These are phyloP conservation scores for Cyclophora punctaria DNA, from an alignment of 2,888 invertebrate species.

Conservation along the genomic window DNA sequence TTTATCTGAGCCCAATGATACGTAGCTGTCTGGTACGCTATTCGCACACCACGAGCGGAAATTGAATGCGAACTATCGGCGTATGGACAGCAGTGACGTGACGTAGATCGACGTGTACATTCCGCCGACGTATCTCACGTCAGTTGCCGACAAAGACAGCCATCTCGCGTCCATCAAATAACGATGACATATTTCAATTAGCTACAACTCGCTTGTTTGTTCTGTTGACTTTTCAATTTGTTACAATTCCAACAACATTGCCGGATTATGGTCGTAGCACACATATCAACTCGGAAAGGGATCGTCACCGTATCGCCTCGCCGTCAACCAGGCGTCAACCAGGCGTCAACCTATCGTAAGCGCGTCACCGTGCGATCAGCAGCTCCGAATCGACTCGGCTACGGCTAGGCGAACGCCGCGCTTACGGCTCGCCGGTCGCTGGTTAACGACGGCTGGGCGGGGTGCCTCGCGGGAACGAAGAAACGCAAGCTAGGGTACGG, in stretches of 20 bases:
- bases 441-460: no score
- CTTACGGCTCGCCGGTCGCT: no score
- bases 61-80: slow-evolving; percentile 55
- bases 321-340: no score
- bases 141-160: slow-evolving; percentile 45
- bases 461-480: no score
- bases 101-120: slow-evolving; percentile 35
- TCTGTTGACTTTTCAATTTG: slow-evolving; percentile 12
- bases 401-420: no score
- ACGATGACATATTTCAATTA: slow-evolving; percentile 43
- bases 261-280: no score
- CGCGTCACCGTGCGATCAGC: no score
- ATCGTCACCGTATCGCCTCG: no score
- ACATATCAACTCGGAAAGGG: no score
- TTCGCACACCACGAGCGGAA: slow-evolving; percentile 43
- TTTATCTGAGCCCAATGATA: slow-evolving; percentile 36
- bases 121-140: slow-evolving; percentile 43
- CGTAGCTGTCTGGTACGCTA: slow-evolving; percentile 30
- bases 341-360: no score
- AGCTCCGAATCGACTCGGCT: no score
- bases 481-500: no score
- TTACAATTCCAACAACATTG: slow-evolving; percentile 1
- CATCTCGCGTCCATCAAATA: slow-evolving; percentile 44
- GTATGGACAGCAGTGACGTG: slow-evolving; percentile 38
- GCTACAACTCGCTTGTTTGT: slow-evolving; percentile 10